Percentiles rank a stretch among this genome's conserved stretches.
These are phyloP conservation scores for Buphagus erythrorhynchus DNA, from an alignment of 2,797 vertebrate genomes.

Conservation along the genomic window DNA sequence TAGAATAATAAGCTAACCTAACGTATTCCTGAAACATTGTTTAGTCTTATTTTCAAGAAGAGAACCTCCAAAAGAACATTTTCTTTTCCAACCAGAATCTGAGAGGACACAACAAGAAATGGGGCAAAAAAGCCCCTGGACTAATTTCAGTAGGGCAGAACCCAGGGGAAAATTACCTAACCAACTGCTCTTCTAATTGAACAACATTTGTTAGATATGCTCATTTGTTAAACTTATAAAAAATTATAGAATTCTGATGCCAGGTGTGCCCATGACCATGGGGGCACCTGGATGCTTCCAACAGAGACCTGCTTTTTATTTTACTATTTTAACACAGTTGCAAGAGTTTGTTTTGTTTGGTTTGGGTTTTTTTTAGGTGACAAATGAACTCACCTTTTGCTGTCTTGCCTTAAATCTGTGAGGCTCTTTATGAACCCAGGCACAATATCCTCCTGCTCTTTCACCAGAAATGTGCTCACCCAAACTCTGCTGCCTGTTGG, in stretches of 20 bases:
- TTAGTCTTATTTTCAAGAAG: background rate
- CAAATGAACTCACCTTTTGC: background rate
- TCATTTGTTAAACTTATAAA: background rate
- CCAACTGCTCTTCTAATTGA: background rate
- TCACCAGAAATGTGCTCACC: background rate
- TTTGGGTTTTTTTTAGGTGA: background rate
- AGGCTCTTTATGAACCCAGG: background rate
- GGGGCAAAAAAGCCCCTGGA: background rate
- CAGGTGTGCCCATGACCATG: too few relatives aligned
- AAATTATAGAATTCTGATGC: background rate
- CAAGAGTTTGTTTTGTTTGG: background rate
- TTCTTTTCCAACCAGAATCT: background rate
- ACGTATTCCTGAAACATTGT: background rate
- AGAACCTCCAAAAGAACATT: background rate
- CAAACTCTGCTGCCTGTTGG: background rate
- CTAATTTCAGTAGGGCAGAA: background rate
- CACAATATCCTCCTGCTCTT: background rate
- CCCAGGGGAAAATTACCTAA: rapidly evolving
- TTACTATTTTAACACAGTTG: background rate
- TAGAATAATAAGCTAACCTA: background rate
- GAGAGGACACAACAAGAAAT: background rate
- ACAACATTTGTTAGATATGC: background rate
- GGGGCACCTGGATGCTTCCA: background rate
- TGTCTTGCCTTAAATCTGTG: background rate
- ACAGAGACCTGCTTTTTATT: background rate